Conservation (phyloP, 2,113 vertebrate species). For the Camelus bactrianus region DNA sequence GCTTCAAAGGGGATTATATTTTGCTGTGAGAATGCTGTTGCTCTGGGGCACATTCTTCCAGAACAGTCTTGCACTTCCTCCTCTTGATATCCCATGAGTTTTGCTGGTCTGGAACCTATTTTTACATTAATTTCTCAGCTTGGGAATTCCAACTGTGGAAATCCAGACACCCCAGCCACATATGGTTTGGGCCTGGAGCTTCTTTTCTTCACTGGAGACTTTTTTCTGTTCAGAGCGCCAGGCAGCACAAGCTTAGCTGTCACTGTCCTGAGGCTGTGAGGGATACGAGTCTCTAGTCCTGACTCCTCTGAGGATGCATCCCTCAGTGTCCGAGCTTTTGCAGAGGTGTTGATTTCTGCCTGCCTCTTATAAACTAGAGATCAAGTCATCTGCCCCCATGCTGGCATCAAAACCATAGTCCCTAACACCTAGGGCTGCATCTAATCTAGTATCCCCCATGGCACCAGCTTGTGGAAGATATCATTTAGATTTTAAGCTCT, state of each 20-base stretch:
- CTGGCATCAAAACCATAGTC: background rate
- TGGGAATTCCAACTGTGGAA: constrained; percentile 23
- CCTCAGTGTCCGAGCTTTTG: background rate
- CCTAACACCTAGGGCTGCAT: background rate
- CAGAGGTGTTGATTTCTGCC: background rate
- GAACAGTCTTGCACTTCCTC: constrained; percentile 3
- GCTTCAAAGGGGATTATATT: constrained; percentile 60
- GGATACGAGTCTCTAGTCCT: background rate
- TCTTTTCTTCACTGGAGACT: constrained; percentile 16
- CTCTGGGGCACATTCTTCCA: constrained; percentile 34
- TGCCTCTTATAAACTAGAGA: background rate
- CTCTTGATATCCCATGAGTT: constrained; percentile 30
- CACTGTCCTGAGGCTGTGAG: background rate
- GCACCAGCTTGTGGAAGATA: background rate
- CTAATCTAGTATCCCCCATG: background rate
- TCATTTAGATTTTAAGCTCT: background rate
- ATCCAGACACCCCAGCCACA: constrained; percentile 8
- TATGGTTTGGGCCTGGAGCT: background rate
- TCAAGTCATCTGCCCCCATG: background rate
- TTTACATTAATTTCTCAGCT: constrained; percentile 67
- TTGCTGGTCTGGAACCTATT: constrained; percentile 56
- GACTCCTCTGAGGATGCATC: background rate
- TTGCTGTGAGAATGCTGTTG: constrained; percentile 52
- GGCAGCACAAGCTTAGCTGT: background rate
- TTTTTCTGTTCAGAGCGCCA: constrained; percentile 18